phyloP scores from a whole-genome alignment of 1,140 invertebrate species.

The Drosophila pruinosa region DNA sequence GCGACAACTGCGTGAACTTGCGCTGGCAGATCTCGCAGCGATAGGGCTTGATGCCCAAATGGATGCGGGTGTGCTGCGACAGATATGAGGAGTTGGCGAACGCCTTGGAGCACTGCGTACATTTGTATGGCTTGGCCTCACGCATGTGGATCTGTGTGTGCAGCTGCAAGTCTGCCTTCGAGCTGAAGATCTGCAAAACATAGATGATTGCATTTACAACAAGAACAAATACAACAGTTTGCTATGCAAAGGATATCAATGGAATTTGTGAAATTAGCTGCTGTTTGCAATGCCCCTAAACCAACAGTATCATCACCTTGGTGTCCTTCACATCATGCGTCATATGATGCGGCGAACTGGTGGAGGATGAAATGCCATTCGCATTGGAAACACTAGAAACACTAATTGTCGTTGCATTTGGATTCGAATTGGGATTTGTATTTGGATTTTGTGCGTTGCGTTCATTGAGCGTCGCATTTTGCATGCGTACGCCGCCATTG shows the following conservation, averaged over 20 bases:
- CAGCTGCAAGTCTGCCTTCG: conserved; percentile 97
- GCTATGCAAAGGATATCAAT: neutral
- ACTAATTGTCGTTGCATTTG: conserved; percentile 8
- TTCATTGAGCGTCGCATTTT: conserved; percentile 66
- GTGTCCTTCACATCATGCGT: conserved; percentile 73
- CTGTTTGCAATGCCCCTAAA: neutral
- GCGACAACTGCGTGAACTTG: conserved; percentile 99
- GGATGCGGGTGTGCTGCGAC: conserved; percentile 99
- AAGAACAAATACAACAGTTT: neutral
- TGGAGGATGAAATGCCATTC: conserved; percentile 74
- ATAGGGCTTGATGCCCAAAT: conserved; percentile 98
- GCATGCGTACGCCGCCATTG: conserved; percentile 75
- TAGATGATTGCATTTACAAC: conserved; percentile 51
- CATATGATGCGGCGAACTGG: conserved; percentile 79
- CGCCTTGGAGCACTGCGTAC: conserved; percentile 98
- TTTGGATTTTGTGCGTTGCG: conserved; percentile 43
- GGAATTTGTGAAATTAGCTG: neutral
- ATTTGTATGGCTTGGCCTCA: conserved; percentile 99
- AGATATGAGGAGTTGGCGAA: conserved; percentile 99
- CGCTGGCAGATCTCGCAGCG: conserved; percentile 98
- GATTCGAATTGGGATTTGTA: conserved; percentile 2
- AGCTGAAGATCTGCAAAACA: conserved; percentile 95
- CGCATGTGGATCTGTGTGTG: conserved; percentile 99
- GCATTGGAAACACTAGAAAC: conserved; percentile 21
- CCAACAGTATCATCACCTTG: conserved; percentile 62